Evolutionary conservation across 2,888 invertebrate species (phyloP).

Genomic region (Mayetiola destructor): DNA sequence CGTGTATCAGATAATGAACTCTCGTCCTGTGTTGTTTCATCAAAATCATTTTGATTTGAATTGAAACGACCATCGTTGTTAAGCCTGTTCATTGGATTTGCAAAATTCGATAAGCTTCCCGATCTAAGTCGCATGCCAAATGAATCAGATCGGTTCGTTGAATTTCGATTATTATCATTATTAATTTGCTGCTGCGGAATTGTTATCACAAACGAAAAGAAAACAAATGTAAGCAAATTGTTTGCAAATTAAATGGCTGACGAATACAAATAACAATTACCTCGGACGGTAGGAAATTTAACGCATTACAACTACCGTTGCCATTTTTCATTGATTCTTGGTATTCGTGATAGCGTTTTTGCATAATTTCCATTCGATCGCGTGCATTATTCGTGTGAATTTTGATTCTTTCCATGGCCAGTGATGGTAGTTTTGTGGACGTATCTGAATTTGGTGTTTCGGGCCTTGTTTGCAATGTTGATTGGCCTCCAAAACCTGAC

Average conservation of each 20-base stretch:
- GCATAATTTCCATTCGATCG: slow-evolving; percentile 36
- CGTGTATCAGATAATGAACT: slow-evolving; percentile 1
- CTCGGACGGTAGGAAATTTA: too few relatives aligned
- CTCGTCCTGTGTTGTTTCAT: slow-evolving; percentile 8
- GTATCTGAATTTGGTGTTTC: slow-evolving; percentile 24
- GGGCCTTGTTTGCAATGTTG: slow-evolving; percentile 27
- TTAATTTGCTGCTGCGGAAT: slow-evolving; percentile 3
- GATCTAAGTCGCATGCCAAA: slow-evolving; percentile 2
- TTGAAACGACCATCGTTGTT: not conserved
- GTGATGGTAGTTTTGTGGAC: slow-evolving; percentile 33
- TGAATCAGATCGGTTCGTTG: slow-evolving; percentile 9
- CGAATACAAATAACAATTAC: too few relatives aligned
- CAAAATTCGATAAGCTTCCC: slow-evolving; percentile 1
- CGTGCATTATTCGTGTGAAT: slow-evolving; percentile 33
- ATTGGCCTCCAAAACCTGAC: slow-evolving; percentile 15
- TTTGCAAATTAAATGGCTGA: too few relatives aligned
- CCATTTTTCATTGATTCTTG: slow-evolving; percentile 37
- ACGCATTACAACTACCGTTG: slow-evolving; percentile 8
- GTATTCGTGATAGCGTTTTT: slow-evolving; percentile 44
- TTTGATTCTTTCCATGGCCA: slow-evolving; percentile 35
- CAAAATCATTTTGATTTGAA: slow-evolving; percentile 5
- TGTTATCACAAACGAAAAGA: too few relatives aligned
- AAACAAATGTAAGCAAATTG: too few relatives aligned
- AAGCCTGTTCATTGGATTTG: not conserved
- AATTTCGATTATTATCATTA: slow-evolving; percentile 11